A percentile compares a stretch with the other conserved stretches of the same genome.
Evolutionary conservation across 2,797 vertebrate genomes (phyloP).

Genomic region (Chloroceryle amazona): DNA sequence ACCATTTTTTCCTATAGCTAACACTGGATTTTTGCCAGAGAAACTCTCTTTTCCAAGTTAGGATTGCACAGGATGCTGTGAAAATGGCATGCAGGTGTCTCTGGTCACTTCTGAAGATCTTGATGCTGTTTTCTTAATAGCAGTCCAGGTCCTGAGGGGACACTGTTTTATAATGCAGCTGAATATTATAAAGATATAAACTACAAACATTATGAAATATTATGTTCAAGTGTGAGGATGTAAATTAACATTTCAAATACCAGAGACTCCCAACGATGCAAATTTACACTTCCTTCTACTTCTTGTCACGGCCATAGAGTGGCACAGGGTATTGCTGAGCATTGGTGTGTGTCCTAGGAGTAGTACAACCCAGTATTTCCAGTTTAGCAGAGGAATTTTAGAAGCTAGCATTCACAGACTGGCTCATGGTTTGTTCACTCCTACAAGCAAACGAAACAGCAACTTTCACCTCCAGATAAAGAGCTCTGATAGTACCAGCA

Average conservation of each 20-base stretch:
- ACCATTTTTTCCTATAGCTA: not conserved
- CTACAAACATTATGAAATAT: not conserved
- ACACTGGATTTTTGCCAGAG: not conserved
- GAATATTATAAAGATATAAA: not conserved
- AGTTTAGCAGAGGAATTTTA: not conserved
- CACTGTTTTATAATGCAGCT: not conserved
- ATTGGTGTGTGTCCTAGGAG: accelerated
- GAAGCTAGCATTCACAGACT: not conserved
- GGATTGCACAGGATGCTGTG: not conserved
- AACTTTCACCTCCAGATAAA: not conserved
- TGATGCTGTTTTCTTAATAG: not conserved
- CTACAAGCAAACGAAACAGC: not conserved
- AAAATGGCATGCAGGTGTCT: not conserved
- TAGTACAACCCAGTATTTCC: not conserved
- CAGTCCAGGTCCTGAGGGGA: accelerated
- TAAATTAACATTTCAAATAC: not conserved
- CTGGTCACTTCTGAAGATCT: not conserved
- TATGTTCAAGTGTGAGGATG: not conserved
- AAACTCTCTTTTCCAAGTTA: not conserved
- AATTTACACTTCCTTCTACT: not conserved
- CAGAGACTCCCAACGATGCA: not conserved
- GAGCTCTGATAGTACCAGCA: not conserved
- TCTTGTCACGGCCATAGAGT: accelerated
- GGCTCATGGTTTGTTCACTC: not conserved
- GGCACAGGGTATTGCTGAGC: not conserved